A percentile compares a stretch with the other conserved stretches of the same genome.
Conservation (phyloP, 1,140 invertebrate genomes). For the Listronotus bonariensis region DNA sequence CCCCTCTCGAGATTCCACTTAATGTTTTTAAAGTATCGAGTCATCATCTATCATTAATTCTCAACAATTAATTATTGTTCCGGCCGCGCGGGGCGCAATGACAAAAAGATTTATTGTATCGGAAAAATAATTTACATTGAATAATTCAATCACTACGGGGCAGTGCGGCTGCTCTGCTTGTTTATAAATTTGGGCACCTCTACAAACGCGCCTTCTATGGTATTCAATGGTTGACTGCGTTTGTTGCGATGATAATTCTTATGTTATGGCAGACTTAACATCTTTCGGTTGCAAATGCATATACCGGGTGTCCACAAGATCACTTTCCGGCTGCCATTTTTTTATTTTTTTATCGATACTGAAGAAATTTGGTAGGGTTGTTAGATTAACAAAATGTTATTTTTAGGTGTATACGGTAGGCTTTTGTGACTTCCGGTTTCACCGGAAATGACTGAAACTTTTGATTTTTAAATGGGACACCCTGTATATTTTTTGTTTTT, state of each 20-base stretch:
- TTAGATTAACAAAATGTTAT: too few relatives aligned
- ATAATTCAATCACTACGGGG: constrained; percentile 51
- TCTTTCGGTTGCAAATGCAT: too few relatives aligned
- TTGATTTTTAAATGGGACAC: too few relatives aligned
- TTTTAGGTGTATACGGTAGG: too few relatives aligned
- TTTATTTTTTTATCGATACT: too few relatives aligned
- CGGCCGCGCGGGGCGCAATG: constrained; percentile 44
- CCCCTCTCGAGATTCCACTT: constrained; percentile 43
- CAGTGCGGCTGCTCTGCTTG: constrained; percentile 39
- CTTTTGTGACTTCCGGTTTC: too few relatives aligned
- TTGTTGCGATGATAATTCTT: constrained; percentile 6
- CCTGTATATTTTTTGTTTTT: too few relatives aligned
- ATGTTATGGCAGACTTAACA: too few relatives aligned
- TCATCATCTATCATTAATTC: constrained; percentile 55
- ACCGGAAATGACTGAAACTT: too few relatives aligned
- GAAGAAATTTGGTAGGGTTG: too few relatives aligned
- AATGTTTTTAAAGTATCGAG: constrained; percentile 50
- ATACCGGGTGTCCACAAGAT: too few relatives aligned
- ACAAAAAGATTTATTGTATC: constrained; percentile 54
- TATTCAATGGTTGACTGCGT: constrained; percentile 13
- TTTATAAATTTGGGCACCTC: constrained; percentile 43
- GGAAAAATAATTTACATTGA: constrained; percentile 53
- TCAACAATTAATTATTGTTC: constrained; percentile 54
- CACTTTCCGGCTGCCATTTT: too few relatives aligned
- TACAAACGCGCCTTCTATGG: constrained; percentile 20